Conservation (phyloP, 2,113 vertebrate genomes). For the Bos indicus region DNA sequence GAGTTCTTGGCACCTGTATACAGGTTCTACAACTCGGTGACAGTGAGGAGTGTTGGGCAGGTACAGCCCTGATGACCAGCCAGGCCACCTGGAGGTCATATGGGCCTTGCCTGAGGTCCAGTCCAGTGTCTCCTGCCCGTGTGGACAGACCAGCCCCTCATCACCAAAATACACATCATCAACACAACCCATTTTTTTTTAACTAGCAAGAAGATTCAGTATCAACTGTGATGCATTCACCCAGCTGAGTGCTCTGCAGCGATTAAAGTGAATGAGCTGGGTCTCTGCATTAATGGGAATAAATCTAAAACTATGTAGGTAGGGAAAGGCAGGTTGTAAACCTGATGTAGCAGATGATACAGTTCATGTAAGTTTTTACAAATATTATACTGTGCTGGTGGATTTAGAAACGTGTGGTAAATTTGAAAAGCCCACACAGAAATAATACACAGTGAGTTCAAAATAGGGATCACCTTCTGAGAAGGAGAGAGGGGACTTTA, state of each 20-base stretch:
- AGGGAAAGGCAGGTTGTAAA: neutral
- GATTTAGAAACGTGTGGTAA: neutral
- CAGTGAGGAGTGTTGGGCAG: no score
- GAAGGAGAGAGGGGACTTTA: neutral
- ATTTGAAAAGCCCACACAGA: neutral
- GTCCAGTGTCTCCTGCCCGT: neutral
- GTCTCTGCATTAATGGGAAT: neutral
- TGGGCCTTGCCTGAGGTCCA: neutral
- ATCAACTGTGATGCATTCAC: neutral
- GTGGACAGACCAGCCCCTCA: neutral
- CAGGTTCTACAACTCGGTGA: fast-evolving
- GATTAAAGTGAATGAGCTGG: neutral
- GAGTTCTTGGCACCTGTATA: neutral
- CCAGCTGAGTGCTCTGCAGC: no score
- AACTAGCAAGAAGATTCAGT: neutral
- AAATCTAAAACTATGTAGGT: neutral
- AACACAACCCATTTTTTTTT: neutral
- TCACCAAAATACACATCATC: neutral
- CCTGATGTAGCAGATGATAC: neutral
- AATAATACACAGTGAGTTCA: neutral
- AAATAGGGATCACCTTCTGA: neutral
- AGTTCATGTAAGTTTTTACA: neutral
- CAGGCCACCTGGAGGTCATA: neutral
- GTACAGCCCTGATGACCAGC: neutral
- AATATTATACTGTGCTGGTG: neutral